Base-by-base conservation (phyloP, 2,113 vertebrate species). In the Crocuta crocuta region DNA sequence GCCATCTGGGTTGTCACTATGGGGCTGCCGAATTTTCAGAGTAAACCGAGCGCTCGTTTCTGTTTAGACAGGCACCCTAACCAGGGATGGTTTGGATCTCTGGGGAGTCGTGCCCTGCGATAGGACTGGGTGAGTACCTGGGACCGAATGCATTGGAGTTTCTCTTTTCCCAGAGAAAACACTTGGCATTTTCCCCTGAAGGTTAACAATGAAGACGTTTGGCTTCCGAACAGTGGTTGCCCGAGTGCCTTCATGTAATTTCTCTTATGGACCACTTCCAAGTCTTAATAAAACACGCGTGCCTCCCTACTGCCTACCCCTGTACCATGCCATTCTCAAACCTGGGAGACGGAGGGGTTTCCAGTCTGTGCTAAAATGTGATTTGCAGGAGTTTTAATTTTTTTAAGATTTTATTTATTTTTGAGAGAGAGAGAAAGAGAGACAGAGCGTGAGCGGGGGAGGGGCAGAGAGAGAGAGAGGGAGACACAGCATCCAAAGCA, bases 21-120 rank as follows among this genome's bases (percentile, higher is more conserved):
- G 31, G 35, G 55, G 23, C 4, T 73, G 0, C 12, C 1, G 4
- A 24, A 7, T 94, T 82, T 93, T 96, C 39, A 33, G 89, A 98
- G 53, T 97, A 97, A 98, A 96, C 55, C 9, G n/a, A 98, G 88
- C 76, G 13, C 95, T 79, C 66, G 13, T 98, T 98, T 98, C 96
- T 97, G 98, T 95, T 85, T 97, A 99, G 99, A 99, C 99, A 95
- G 99, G 99, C 85, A 99, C 99, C 94, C 98, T 99, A 95, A 99
- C 99, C 28, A 98, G 98, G 93, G 99, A 99, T 63, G 99, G 99
- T 81, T 96, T 99, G 98, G 99, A 99, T 97, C 98, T 99, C 71
- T 99, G 99, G 99, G 99, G 99, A 73, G 96, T 98, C 17, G 82
- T 99, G 50, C 98, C 99, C 63, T 98, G 98, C n/a, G 94, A 98